Percentiles rank a stretch among this genome's conserved stretches.
These are phyloP conservation scores for Seriola rivoliana DNA, from an alignment of 2,113 vertebrate species.

Conservation along the genomic window DNA sequence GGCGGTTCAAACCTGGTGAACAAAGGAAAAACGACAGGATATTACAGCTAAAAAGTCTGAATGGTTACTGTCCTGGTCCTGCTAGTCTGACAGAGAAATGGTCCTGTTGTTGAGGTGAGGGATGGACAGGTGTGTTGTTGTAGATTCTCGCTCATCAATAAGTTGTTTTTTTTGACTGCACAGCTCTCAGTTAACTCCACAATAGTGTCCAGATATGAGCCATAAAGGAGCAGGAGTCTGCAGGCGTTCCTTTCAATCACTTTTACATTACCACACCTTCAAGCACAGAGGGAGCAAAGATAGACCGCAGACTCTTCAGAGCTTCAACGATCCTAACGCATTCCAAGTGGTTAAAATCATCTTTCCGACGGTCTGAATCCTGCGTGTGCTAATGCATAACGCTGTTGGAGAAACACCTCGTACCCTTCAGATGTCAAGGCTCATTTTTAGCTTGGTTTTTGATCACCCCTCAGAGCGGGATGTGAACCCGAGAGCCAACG, in stretches of 20 bases:
- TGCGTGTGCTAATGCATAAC: neutral
- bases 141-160: too few relatives aligned
- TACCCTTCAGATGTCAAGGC: neutral
- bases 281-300: too few relatives aligned
- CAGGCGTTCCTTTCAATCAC: conserved; percentile 8
- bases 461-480: neutral
- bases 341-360: neutral
- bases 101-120: too few relatives aligned
- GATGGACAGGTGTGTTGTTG: too few relatives aligned
- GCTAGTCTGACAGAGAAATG: too few relatives aligned
- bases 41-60: too few relatives aligned
- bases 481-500: conserved; percentile 3
- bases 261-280: neutral
- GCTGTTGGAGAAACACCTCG: neutral
- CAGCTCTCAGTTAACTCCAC: neutral
- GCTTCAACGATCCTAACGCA: neutral
- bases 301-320: neutral
- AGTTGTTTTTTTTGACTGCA: neutral
- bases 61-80: too few relatives aligned
- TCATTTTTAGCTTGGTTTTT: conserved; percentile 1
- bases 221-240: neutral
- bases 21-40: too few relatives aligned
- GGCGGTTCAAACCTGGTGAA: too few relatives aligned
- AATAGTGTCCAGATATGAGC: neutral
- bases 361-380: neutral